Evolutionary conservation across 2,888 invertebrate genomes (phyloP).

Genomic region (Aleiodes testaceus): DNA sequence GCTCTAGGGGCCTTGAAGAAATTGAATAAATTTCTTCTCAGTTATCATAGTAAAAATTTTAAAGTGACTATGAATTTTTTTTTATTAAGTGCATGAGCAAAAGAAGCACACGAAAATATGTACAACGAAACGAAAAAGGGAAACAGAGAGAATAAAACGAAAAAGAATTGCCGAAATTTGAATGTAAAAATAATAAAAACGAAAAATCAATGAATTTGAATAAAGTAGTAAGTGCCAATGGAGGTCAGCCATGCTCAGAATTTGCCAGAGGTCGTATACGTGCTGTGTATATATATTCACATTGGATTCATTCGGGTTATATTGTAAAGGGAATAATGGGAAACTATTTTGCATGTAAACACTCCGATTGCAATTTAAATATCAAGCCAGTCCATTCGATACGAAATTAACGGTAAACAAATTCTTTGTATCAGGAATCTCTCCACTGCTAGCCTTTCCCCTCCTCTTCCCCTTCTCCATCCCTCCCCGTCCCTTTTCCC

Average conservation of each 20-base stretch:
- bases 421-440: constrained; percentile 10
- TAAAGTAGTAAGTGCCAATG: constrained; percentile 30
- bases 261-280: background rate
- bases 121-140: constrained; percentile 59
- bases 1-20: background rate
- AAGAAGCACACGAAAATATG: constrained; percentile 41
- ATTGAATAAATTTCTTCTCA: constrained; percentile 8
- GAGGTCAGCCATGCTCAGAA: constrained; percentile 22
- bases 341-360: constrained; percentile 30
- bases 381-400: background rate
- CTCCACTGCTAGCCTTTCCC: too few relatives aligned
- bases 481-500: too few relatives aligned
- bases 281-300: constrained; percentile 21
- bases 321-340: constrained; percentile 19
- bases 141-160: background rate
- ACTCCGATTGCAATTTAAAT: constrained; percentile 28
- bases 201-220: constrained; percentile 21
- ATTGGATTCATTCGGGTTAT: constrained; percentile 12
- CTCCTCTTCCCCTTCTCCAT: too few relatives aligned
- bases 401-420: constrained; percentile 21
- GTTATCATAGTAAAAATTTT: too few relatives aligned
- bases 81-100: too few relatives aligned
- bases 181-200: constrained; percentile 27
- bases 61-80: too few relatives aligned
- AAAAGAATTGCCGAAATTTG: background rate